Percentiles rank a stretch among this genome's conserved stretches.
These are phyloP conservation scores for Meliscaeva auricollis DNA, from an alignment of 2,888 invertebrate species.

Conservation along the genomic window DNA sequence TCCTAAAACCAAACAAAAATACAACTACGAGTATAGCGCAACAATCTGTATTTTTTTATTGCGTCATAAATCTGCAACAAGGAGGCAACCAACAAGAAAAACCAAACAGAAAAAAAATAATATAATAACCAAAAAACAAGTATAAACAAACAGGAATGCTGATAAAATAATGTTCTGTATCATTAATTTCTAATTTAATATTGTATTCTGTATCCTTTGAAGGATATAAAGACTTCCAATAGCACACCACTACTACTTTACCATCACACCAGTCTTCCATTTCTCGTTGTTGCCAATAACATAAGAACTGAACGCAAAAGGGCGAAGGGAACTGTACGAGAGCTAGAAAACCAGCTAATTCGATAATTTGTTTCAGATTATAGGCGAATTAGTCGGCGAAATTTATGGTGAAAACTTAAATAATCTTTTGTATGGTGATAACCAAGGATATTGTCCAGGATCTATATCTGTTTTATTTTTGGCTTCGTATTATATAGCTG, in stretches of 20 bases:
- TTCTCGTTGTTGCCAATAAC: conserved; percentile 16
- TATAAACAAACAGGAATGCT: conserved; percentile 35
- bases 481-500: background rate
- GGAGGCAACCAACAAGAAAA: conserved; percentile 45
- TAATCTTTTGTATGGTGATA: conserved; percentile 75
- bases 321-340: conserved; percentile 6
- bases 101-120: conserved; percentile 12
- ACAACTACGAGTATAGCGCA: conserved; percentile 57
- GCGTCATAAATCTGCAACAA: conserved; percentile 72
- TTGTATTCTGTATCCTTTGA: conserved; percentile 62
- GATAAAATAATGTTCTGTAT: conserved; percentile 74
- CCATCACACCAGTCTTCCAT: background rate
- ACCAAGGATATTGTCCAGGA: conserved; percentile 65
- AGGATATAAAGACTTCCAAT: conserved; percentile 50
- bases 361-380: conserved; percentile 76
- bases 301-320: background rate
- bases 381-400: conserved; percentile 72
- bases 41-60: conserved; percentile 72
- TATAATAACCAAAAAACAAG: background rate
- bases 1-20: conserved; percentile 4
- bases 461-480: conserved; percentile 59
- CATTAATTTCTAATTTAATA: conserved; percentile 76
- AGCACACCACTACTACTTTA: background rate
- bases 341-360: conserved; percentile 62
- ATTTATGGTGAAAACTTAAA: conserved; percentile 75